Evolutionary conservation across 2,113 vertebrate species (phyloP).

Genomic region (Megaceryle torquata): DNA sequence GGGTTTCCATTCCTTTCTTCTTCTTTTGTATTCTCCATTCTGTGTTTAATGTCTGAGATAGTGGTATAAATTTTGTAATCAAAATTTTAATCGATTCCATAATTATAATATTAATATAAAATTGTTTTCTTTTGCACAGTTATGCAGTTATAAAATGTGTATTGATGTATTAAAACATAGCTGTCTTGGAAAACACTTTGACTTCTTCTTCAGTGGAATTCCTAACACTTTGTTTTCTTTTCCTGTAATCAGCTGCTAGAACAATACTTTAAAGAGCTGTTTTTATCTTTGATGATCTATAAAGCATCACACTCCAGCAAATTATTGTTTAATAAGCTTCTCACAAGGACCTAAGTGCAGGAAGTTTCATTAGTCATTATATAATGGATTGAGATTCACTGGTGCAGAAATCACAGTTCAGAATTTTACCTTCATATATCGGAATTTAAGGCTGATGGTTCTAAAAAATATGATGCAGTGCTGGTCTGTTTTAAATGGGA

Average conservation of each 20-base stretch:
- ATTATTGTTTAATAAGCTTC: constrained; percentile 37
- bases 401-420: constrained; percentile 12
- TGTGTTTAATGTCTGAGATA: neutral
- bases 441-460: neutral
- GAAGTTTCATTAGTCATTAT: constrained; percentile 23
- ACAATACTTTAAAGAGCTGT: neutral
- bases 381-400: neutral
- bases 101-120: neutral
- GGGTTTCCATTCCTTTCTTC: neutral
- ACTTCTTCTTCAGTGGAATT: neutral
- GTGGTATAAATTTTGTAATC: neutral
- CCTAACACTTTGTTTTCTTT: neutral
- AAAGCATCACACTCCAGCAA: constrained; percentile 5
- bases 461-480: neutral
- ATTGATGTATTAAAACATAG: neutral
- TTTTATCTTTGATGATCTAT: constrained; percentile 15
- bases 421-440: neutral
- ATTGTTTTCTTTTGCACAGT: neutral
- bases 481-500: neutral
- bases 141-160: neutral
- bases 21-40: neutral
- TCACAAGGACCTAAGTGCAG: neutral
- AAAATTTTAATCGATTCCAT: neutral
- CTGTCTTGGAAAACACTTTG: neutral
- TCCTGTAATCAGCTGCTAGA: neutral